Percentiles rank a stretch among this genome's conserved stretches.
phyloP scores from a whole-genome alignment of 1,140 invertebrate species.

The Ceratina australensis region DNA sequence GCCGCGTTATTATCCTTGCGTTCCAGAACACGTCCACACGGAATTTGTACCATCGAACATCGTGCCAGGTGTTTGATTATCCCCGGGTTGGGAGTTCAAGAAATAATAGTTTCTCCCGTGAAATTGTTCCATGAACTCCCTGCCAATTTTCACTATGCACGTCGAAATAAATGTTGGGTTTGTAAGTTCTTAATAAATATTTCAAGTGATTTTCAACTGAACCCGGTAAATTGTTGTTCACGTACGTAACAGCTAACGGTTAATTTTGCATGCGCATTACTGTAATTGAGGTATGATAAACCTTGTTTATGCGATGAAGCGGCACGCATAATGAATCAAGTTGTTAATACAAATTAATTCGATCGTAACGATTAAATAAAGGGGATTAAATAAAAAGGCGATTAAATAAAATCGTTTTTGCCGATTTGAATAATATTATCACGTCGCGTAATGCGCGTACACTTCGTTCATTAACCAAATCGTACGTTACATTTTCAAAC shows the following conservation, averaged over 20 bases:
- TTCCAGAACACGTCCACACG: constrained; percentile 44
- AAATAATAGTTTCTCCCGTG: not conserved
- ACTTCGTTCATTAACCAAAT: not conserved
- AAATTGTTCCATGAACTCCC: not conserved
- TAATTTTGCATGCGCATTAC: not conserved
- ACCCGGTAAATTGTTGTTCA: not conserved
- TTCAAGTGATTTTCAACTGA: not conserved
- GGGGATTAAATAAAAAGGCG: not conserved
- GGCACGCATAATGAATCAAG: not conserved
- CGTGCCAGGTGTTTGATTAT: constrained; percentile 8
- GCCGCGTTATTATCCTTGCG: constrained; percentile 60
- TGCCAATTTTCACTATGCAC: not conserved
- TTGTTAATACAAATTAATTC: constrained; percentile 17
- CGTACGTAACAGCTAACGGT: too few species aligned
- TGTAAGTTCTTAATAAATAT: not conserved
- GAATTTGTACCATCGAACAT: constrained; percentile 51
- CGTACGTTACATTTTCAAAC: not conserved
- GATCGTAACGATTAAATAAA: not conserved
- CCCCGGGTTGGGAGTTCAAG: not conserved
- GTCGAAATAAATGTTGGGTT: too few species aligned
- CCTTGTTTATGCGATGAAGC: not conserved
- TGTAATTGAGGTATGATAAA: not conserved
- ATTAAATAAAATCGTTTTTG: not conserved
- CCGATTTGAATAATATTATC: constrained; percentile 3
- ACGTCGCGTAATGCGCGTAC: not conserved